Conservation (phyloP, 2,113 vertebrate genomes). For the Pagrus major region DNA sequence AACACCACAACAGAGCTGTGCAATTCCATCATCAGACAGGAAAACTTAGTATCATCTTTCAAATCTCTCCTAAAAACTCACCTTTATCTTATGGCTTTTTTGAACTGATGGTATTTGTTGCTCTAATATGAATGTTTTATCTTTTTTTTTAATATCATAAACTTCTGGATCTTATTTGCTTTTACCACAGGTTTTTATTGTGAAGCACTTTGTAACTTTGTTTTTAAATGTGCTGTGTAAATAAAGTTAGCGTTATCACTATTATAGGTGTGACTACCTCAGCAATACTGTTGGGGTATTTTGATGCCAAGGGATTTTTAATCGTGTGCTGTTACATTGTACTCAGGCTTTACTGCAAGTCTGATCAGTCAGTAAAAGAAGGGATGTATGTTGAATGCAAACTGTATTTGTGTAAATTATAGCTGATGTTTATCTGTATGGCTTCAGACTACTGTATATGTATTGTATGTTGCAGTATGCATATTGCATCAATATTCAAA, state of each 20-base stretch:
- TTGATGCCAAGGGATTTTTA: neutral
- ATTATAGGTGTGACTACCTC: neutral
- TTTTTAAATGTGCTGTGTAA: too few species aligned
- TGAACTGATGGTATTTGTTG: too few species aligned
- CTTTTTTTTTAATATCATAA: too few species aligned
- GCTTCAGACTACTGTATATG: conserved; percentile 26
- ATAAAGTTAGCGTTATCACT: too few species aligned
- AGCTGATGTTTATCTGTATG: conserved; percentile 26
- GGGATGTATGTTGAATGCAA: neutral
- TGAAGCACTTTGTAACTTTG: too few species aligned
- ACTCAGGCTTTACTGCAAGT: conserved; percentile 8
- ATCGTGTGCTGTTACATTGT: neutral
- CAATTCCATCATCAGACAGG: neutral
- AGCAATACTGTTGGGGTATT: neutral
- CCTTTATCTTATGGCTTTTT: too few species aligned
- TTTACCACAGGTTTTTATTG: too few species aligned
- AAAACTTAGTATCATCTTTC: too few species aligned
- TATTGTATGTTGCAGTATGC: conserved; percentile 60
- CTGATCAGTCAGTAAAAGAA: conserved; percentile 17
- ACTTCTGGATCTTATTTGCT: too few species aligned
- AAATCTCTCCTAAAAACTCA: too few species aligned
- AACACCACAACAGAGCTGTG: neutral
- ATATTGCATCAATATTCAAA: conserved; percentile 64
- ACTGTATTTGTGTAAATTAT: conserved; percentile 41
- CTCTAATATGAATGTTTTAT: too few species aligned